Percentiles rank a stretch among this genome's conserved stretches.
Conservation (phyloP, 1,140 invertebrate genomes). For the Bactericera cockerelli region DNA sequence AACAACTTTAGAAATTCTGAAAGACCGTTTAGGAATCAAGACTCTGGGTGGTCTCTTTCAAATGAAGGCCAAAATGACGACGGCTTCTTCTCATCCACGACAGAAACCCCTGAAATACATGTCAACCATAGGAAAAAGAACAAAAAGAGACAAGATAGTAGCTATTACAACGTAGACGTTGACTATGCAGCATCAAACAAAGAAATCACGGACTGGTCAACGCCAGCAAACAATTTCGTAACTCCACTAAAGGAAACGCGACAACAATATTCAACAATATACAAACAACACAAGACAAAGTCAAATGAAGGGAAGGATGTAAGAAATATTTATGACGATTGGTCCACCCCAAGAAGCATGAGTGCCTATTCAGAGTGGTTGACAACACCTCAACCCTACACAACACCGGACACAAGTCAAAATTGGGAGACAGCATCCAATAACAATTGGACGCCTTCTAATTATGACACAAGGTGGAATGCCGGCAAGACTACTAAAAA, state of each 20-base stretch:
- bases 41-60: neutral
- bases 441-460: neutral
- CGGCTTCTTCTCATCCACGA: neutral
- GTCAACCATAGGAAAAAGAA: neutral
- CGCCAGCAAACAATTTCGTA: neutral
- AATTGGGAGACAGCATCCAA: neutral
- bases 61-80: neutral
- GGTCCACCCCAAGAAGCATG: neutral
- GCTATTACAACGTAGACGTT: neutral
- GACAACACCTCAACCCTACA: neutral
- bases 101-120: neutral
- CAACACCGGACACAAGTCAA: neutral
- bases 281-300: neutral
- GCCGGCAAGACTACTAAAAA: neutral
- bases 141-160: neutral
- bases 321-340: neutral
- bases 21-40: neutral
- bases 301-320: neutral
- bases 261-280: neutral
- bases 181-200: neutral
- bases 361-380: neutral
- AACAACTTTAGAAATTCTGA: neutral
- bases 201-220: neutral
- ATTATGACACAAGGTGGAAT: neutral
- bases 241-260: neutral